Conservation (phyloP, 1,140 invertebrate genomes). For the Archivesica marissinica region DNA sequence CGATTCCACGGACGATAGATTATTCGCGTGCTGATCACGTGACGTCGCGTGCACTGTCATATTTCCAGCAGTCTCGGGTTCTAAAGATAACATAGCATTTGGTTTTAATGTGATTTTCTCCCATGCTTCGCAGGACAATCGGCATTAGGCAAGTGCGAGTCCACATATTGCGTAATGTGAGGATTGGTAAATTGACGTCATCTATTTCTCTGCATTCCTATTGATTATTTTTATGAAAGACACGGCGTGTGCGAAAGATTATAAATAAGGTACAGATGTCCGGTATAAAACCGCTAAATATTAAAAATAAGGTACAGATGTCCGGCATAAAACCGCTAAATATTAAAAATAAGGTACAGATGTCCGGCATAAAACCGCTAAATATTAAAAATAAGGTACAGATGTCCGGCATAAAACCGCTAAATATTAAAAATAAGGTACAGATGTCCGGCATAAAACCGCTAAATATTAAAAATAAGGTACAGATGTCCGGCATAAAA, state of each 20-base stretch:
- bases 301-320: background rate
- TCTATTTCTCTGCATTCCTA: background rate
- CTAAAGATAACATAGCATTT: conserved; percentile 64
- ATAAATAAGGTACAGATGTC: too few relatives aligned
- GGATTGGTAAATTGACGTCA: background rate
- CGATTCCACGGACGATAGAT: conserved; percentile 48
- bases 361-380: too few relatives aligned
- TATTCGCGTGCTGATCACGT: conserved; percentile 42
- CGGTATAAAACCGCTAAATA: background rate
- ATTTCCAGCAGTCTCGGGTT: conserved; percentile 49
- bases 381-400: too few relatives aligned
- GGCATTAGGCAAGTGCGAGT: background rate
- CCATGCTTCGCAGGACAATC: conserved; percentile 33
- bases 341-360: too few relatives aligned
- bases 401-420: too few relatives aligned
- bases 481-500: too few relatives aligned
- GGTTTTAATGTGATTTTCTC: conserved; percentile 60
- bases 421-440: too few relatives aligned
- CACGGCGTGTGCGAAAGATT: too few relatives aligned
- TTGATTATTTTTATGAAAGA: background rate
- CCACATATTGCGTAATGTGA: conserved; percentile 35
- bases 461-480: too few relatives aligned
- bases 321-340: too few relatives aligned
- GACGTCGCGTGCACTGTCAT: conserved; percentile 37
- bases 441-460: too few relatives aligned